Evolutionary conservation across 2,888 invertebrate species (phyloP), one percentile per base, ranked within the genome.

Genomic region (Pseudoips prasinana): DNA sequence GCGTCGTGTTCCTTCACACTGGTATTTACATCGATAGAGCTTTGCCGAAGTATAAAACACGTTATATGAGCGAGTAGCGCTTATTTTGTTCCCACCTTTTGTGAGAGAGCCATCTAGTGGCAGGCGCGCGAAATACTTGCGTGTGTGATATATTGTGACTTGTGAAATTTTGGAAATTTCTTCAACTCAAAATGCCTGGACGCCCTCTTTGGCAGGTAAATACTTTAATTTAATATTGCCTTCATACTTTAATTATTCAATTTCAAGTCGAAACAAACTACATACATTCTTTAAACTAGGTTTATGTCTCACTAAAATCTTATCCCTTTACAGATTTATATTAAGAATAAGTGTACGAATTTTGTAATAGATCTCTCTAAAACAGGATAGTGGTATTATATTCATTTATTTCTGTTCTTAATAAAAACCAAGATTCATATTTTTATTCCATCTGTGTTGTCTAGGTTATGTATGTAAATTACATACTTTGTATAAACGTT

Each of bases 151-250:
- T 64, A 64, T 75, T 73, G 69, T 65, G 41, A 44, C 40, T 44
- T 71, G 73, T 68, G 65, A 58, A 64, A 73, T 64, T 69, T 64
- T 66, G 61, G 57, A 55, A 68, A 64, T 64, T 58, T 35, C 35
- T 33, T 39, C 44, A 52, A 22, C 50, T 43, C 55, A 91, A 84
- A 82, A 93, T 93, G 93, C 93, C 93, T 82, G 93, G 93, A 90
- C 93, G 93, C 90, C 93, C 93, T 50, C 88, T 93, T 78, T 93
- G 93, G 93, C 93, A 93, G 91, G 93, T 93, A 78, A 85, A 57
- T 38, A 9, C 33, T 22, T 22, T 30, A 30, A n/a, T 7, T 27
- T 8, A 11, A 11, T 18, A 23, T 29, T 3, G 3, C 3, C 18
- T 5, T 18, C 3, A 18, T 18, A 18, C 18, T 18, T 18, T 18